A percentile compares a stretch with the other conserved stretches of the same genome.
phyloP scores from a whole-genome alignment of 1,140 invertebrate genomes.

The Xylocopa sonorina region DNA sequence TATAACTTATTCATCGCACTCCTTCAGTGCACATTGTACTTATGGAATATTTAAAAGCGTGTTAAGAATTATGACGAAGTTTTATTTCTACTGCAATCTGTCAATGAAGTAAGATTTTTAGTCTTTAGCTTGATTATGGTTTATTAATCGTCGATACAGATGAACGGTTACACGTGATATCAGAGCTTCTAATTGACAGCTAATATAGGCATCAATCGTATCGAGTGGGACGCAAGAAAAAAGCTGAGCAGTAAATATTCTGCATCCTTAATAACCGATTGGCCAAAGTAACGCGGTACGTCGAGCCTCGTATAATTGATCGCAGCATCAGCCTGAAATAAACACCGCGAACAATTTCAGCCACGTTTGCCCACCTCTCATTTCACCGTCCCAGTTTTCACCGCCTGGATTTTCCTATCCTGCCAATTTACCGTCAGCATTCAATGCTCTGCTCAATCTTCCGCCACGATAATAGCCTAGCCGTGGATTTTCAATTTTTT shows the following conservation, averaged over 20 bases:
- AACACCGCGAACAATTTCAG: constrained; percentile 13
- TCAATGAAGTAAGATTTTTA: no score
- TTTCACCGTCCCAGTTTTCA: background rate
- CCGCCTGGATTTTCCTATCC: constrained; percentile 6
- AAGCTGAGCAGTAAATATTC: background rate
- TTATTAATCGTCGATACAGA: no score
- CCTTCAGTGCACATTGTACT: no score
- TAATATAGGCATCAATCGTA: no score
- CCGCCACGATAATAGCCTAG: constrained; percentile 24
- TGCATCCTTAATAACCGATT: background rate
- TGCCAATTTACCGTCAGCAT: constrained; percentile 22
- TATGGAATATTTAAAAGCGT: no score
- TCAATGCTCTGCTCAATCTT: constrained; percentile 11
- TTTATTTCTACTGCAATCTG: no score
- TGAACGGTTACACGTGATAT: no score
- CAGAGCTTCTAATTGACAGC: no score
- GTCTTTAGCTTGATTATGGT: no score
- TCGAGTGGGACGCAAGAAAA: no score
- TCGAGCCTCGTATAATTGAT: background rate
- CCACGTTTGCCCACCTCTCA: background rate
- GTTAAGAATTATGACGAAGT: no score
- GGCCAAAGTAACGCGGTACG: background rate
- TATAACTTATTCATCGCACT: no score
- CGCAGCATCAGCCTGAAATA: background rate
- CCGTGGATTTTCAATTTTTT: constrained; percentile 24